These are phyloP conservation scores for Trissolcus brochymenae DNA, from an alignment of 2,888 invertebrate genomes.

Conservation along the genomic window DNA sequence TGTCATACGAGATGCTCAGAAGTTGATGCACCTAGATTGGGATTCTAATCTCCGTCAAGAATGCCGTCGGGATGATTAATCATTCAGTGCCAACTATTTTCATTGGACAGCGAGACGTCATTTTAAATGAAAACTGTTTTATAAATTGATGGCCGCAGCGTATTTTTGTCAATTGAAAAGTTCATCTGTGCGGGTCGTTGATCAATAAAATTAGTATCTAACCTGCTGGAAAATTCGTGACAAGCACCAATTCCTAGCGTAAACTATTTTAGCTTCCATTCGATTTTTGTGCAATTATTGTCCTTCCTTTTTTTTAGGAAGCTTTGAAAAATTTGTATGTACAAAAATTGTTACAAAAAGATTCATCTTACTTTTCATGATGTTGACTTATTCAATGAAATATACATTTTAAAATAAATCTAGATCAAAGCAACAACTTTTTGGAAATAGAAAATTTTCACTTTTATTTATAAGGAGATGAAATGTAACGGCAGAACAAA, in stretches of 20 bases:
- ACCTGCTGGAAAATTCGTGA: slow-evolving; percentile 22
- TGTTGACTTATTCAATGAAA: no score
- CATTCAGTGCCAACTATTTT: slow-evolving; percentile 30
- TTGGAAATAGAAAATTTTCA: no score
- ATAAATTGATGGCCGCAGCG: slow-evolving; percentile 14
- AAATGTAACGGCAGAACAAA: no score
- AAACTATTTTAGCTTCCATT: no score
- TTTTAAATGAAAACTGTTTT: slow-evolving; percentile 23
- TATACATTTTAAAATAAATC: no score
- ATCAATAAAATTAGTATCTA: slow-evolving; percentile 35
- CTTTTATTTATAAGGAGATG: no score
- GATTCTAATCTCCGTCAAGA: slow-evolving; percentile 32
- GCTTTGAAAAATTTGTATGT: no score
- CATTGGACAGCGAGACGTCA: slow-evolving; percentile 5
- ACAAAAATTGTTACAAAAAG: no score
- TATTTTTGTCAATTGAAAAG: slow-evolving; percentile 32
- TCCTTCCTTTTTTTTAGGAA: no score
- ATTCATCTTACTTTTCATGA: no score
- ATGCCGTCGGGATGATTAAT: slow-evolving; percentile 23
- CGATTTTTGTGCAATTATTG: no score
- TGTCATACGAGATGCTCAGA: slow-evolving; percentile 22
- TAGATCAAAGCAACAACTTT: no score
- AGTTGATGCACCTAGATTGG: slow-evolving; percentile 24
- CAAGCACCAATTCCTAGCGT: background rate
- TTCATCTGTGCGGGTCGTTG: slow-evolving; percentile 19